A percentile compares a stretch with the other conserved stretches of the same genome.
phyloP scores from a whole-genome alignment of 1,140 invertebrate species.

The Drosophila oshimai region DNA sequence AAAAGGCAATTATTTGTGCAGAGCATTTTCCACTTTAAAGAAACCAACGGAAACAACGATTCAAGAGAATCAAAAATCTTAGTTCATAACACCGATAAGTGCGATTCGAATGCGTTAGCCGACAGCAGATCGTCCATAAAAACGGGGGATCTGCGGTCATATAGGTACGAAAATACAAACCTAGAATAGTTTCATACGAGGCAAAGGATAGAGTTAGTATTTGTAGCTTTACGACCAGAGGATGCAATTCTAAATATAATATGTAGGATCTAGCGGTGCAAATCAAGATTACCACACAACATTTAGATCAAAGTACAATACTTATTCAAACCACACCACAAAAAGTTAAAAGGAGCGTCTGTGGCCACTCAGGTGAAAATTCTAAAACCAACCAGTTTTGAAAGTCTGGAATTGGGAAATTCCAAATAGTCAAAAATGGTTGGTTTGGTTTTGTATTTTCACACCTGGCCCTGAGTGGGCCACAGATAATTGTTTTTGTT shows the following conservation, averaged over 20 bases:
- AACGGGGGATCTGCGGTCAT: conserved; percentile 7
- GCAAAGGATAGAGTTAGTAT: conserved; percentile 22
- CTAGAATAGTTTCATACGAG: conserved; percentile 36
- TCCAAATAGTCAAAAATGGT: conserved; percentile 66
- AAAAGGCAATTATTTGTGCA: not conserved
- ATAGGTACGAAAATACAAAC: conserved; percentile 8
- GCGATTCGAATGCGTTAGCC: conserved; percentile 44
- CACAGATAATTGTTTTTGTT: not conserved
- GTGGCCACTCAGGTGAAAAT: conserved; percentile 44
- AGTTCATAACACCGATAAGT: conserved; percentile 66
- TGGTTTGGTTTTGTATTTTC: conserved; percentile 79
- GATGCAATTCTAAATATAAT: conserved; percentile 34
- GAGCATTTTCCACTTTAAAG: not conserved
- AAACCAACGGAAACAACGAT: conserved; percentile 28
- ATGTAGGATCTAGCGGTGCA: conserved; percentile 20
- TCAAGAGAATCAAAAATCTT: conserved; percentile 30
- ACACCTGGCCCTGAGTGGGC: not conserved
- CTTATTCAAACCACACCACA: not conserved
- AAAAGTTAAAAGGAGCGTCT: too few relatives aligned
- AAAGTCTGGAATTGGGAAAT: conserved; percentile 47
- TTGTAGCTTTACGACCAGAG: conserved; percentile 41
- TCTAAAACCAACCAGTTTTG: conserved; percentile 75
- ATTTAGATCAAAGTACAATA: not conserved
- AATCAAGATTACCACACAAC: not conserved
- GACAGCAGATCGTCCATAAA: not conserved